Evolutionary conservation across 2,113 vertebrate species (phyloP).

Genomic region (Aegypius monachus): DNA sequence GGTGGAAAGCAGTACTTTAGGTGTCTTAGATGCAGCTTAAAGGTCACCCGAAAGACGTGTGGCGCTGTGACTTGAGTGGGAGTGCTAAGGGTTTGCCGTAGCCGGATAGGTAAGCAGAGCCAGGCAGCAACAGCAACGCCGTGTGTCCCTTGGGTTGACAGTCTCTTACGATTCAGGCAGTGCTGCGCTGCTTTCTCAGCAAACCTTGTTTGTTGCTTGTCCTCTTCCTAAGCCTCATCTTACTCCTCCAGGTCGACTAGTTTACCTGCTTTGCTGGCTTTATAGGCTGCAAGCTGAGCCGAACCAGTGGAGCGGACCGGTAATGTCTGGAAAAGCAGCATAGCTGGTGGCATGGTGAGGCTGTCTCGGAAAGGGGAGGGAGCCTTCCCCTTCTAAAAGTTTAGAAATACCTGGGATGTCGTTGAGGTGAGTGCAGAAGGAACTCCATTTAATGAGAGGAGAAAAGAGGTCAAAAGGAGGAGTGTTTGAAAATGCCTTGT

Average conservation of each 20-base stretch:
- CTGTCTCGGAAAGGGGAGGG: not conserved
- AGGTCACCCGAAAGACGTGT: not conserved
- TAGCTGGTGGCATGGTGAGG: not conserved
- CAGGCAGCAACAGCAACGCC: not conserved
- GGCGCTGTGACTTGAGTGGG: not conserved
- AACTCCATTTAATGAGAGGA: not conserved
- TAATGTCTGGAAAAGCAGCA: accelerated
- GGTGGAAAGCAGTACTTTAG: not conserved
- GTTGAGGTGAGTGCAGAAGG: not conserved
- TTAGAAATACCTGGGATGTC: not conserved
- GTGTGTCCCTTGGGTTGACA: not conserved
- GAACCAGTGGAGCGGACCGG: accelerated
- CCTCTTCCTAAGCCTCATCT: not conserved
- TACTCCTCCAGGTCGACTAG: not conserved
- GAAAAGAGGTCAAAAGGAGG: not conserved
- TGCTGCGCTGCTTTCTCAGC: not conserved
- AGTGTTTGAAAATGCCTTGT: not conserved
- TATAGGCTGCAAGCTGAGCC: not conserved
- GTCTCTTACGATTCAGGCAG: not conserved
- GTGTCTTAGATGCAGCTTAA: not conserved
- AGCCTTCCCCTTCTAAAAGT: not conserved
- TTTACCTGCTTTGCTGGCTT: not conserved
- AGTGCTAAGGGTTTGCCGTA: not conserved
- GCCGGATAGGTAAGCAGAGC: not conserved
- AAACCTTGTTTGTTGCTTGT: not conserved